Evolutionary conservation across 37 sponge, comb jelly and placozoan genomes (phyloP).

Genomic region (Spongia lamella): DNA sequence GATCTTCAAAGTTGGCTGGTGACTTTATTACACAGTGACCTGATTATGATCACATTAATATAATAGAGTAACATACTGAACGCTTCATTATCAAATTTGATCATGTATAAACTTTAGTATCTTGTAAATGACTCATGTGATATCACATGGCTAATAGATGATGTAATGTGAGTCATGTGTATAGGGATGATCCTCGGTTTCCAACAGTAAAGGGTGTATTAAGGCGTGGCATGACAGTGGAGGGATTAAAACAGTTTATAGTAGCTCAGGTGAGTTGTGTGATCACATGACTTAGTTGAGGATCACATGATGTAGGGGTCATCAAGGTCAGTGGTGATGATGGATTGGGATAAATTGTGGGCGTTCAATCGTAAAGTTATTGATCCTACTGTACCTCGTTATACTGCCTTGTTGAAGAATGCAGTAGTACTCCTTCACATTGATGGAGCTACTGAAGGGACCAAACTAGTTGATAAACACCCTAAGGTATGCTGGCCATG

Average conservation of each 20-base stretch:
- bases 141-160: no score
- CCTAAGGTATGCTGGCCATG: conserved; percentile 70
- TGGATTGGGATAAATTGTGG: conserved; percentile 99
- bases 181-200: conserved; percentile 98
- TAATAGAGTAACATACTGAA: no score
- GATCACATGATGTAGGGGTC: conserved; percentile 72
- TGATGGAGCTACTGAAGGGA: conserved; percentile 45
- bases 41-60: no score
- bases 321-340: conserved; percentile 82
- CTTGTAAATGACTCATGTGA: no score
- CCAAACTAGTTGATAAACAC: conserved; percentile 55
- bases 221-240: conserved; percentile 94
- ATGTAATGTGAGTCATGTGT: no score
- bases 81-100: no score
- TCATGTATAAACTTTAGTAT: no score
- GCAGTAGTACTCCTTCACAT: conserved; percentile 55
- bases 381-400: conserved; percentile 94
- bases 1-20: no score
- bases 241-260: conserved; percentile 96
- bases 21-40: no score
- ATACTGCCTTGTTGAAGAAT: conserved; percentile 67
- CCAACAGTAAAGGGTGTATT: conserved; percentile 98
- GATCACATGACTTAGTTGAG: no score
- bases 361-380: conserved; percentile 96
- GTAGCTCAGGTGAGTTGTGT: conserved; percentile 29